Percentiles rank a stretch among this genome's conserved stretches.
phyloP scores from a whole-genome alignment of 2,888 invertebrate genomes.

The Paralinhomoeus sp. region DNA sequence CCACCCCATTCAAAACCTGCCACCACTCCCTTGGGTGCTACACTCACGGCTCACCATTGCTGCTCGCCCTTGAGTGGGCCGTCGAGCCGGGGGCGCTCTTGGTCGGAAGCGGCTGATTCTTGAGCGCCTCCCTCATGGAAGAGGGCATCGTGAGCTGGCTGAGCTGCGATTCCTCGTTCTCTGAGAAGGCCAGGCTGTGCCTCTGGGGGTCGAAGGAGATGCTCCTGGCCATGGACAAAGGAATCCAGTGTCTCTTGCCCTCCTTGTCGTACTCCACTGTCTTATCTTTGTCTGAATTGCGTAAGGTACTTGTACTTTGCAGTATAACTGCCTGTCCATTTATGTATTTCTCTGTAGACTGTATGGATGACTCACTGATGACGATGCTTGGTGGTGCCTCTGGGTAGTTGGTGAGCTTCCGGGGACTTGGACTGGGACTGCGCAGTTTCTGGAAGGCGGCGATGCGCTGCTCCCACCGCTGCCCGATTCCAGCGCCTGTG shows the following conservation, averaged over 20 bases:
- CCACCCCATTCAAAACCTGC: too few relatives aligned
- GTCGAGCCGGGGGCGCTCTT: too few relatives aligned
- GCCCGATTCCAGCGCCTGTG: not conserved
- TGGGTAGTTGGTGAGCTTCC: constrained; percentile 7
- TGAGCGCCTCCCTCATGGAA: too few relatives aligned
- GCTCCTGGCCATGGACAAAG: constrained; percentile 7
- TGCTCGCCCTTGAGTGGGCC: too few relatives aligned
- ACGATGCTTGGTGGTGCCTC: constrained; percentile 6
- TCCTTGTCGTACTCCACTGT: constrained; percentile 12
- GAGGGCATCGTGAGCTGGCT: too few relatives aligned
- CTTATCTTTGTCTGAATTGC: constrained; percentile 8
- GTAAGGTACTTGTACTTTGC: too few relatives aligned
- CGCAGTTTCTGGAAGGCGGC: constrained; percentile 2
- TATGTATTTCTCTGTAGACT: not conserved
- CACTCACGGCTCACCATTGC: too few relatives aligned
- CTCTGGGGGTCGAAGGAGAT: constrained; percentile 7
- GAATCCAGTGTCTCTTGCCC: constrained; percentile 14
- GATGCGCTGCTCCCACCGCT: not conserved
- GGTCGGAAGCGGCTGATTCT: too few relatives aligned
- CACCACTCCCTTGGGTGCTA: too few relatives aligned
- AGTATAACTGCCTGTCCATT: not conserved
- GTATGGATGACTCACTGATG: constrained; percentile 2
- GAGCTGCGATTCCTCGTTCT: too few relatives aligned
- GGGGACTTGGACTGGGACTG: constrained; percentile 5
- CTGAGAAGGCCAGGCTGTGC: too few relatives aligned